phyloP scores from a whole-genome alignment of 2,113 vertebrate genomes.

The Oxyura jamaicensis region DNA sequence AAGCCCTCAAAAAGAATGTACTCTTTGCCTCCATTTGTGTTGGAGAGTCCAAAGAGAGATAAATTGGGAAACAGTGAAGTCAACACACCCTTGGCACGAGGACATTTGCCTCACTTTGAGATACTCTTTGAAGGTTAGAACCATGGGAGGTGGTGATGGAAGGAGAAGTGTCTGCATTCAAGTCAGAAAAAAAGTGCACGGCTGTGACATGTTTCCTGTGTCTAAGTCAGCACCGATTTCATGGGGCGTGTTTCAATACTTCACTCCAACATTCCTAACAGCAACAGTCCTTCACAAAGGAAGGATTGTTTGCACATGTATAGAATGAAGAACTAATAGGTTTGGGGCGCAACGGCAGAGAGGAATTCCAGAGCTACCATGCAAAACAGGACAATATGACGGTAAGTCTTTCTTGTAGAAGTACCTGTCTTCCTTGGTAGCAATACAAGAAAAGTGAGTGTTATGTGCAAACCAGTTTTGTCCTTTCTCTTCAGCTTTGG shows the following conservation, averaged over 20 bases:
- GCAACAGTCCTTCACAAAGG: neutral
- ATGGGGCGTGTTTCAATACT: neutral
- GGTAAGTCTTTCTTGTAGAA: neutral
- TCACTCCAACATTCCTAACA: neutral
- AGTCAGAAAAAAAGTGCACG: neutral
- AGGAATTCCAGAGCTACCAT: neutral
- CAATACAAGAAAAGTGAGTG: neutral
- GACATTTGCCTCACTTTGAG: fast-evolving
- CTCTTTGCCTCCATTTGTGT: neutral
- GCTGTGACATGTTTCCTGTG: neutral
- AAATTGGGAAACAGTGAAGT: neutral
- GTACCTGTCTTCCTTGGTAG: neutral
- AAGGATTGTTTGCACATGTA: fast-evolving
- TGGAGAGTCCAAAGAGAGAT: neutral
- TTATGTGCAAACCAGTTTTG: neutral
- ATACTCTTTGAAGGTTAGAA: neutral
- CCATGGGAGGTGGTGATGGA: fast-evolving
- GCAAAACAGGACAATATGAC: neutral
- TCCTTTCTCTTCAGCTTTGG: neutral
- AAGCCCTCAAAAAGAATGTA: neutral
- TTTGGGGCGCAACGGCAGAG: neutral
- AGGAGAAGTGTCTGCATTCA: neutral
- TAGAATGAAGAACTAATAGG: neutral
- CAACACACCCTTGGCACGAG: neutral
- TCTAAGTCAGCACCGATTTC: neutral